Conservation (phyloP, 2,797 vertebrate genomes). For the Fundulus diaphanus region DNA sequence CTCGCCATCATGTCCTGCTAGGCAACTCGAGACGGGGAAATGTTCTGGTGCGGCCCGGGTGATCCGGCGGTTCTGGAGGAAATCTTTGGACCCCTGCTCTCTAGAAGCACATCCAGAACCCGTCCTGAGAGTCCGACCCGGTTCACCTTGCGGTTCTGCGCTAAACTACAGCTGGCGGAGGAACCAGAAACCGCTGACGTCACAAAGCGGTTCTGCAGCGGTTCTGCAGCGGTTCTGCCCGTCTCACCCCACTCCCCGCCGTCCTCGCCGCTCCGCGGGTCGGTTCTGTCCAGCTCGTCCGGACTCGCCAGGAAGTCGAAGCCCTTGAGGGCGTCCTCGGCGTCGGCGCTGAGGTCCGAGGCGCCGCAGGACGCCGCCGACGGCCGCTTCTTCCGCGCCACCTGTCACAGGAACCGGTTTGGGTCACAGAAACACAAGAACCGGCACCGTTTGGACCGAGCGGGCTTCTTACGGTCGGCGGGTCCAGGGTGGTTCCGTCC, state of each 20-base stretch:
- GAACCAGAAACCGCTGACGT: too few relatives aligned
- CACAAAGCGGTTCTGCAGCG: neutral
- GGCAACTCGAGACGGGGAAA: conserved; percentile 30
- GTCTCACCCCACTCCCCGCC: conserved; percentile 51
- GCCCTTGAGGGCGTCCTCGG: conserved; percentile 93
- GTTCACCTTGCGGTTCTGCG: neutral
- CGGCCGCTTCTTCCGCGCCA: conserved; percentile 86
- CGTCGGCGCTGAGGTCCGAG: conserved; percentile 90
- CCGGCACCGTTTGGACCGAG: neutral
- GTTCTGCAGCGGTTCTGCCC: too few relatives aligned
- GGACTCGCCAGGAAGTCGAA: conserved; percentile 91
- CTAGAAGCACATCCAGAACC: neutral
- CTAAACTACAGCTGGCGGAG: too few relatives aligned
- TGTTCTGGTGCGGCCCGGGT: neutral
- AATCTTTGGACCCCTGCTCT: neutral
- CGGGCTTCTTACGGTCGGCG: conserved; percentile 84
- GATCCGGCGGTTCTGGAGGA: neutral
- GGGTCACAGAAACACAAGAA: neutral
- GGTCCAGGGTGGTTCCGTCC: conserved; percentile 88
- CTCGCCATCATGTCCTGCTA: conserved; percentile 44
- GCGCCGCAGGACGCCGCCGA: conserved; percentile 66
- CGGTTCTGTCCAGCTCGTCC: conserved; percentile 87
- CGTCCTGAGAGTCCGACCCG: neutral
- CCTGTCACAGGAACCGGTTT: conserved; percentile 71
- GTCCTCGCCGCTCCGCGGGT: conserved; percentile 84